Conservation (phyloP, 2,888 invertebrate species). For the Macaria notata region DNA sequence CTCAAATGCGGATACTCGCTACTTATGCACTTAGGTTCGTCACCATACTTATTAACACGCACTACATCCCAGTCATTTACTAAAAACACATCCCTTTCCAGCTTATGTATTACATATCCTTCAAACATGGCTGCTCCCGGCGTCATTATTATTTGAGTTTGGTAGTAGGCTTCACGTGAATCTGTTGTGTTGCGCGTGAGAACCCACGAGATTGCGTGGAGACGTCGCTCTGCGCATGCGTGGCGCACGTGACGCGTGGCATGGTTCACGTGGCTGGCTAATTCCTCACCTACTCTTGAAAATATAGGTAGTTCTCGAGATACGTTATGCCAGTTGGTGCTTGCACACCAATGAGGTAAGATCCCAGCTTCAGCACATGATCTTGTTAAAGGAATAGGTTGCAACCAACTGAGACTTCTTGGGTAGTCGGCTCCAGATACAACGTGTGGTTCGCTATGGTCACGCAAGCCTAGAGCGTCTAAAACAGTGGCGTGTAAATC, state of each 20-base stretch:
- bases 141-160: conserved; percentile 31
- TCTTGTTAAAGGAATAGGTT: conserved; percentile 57
- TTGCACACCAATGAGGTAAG: conserved; percentile 47
- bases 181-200: conserved; percentile 12
- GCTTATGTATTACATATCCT: conserved; percentile 25
- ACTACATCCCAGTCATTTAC: conserved; percentile 26
- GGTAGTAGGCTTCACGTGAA: conserved; percentile 34
- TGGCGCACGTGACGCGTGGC: conserved; percentile 35
- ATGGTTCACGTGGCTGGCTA: conserved; percentile 36
- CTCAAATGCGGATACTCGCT: conserved; percentile 87
- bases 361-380: conserved; percentile 46
- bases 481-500: conserved; percentile 89
- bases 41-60: conserved; percentile 85
- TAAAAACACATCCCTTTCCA: conserved; percentile 16
- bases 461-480: conserved; percentile 82
- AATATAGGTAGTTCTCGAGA: conserved; percentile 23
- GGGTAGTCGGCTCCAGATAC: conserved; percentile 75
- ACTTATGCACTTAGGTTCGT: conserved; percentile 91
- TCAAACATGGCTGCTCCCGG: conserved; percentile 28
- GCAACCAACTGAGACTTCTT: conserved; percentile 84
- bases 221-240: conserved; percentile 30
- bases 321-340: conserved; percentile 38
- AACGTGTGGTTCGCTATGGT: conserved; percentile 54
- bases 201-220: conserved; percentile 38
- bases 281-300: conserved; percentile 18